Conservation (phyloP, 2,113 vertebrate species). For the Engraulis encrasicolus region DNA sequence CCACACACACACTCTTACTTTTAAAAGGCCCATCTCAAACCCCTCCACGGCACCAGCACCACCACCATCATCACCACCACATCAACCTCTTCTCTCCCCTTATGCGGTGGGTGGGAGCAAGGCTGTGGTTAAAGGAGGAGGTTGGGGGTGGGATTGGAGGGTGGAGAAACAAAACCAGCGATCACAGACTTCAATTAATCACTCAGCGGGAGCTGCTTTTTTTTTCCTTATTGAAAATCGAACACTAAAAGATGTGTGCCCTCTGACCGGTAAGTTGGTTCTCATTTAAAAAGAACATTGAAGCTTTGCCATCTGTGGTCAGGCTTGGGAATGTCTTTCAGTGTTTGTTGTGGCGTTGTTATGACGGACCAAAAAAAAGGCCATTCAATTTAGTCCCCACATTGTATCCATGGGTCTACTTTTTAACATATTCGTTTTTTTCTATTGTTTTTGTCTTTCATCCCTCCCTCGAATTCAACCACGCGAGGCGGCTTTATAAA, state of each 20-base stretch:
- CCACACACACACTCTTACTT: too few species aligned
- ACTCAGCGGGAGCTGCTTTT: too few species aligned
- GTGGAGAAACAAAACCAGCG: constrained; percentile 51
- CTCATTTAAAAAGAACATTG: constrained; percentile 51
- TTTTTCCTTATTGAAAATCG: constrained; percentile 65
- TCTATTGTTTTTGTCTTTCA: too few species aligned
- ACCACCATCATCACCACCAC: constrained; percentile 12
- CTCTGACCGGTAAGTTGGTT: constrained; percentile 54
- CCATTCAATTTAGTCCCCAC: constrained; percentile 53
- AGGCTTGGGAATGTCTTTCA: constrained; percentile 33
- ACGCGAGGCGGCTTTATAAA: constrained; percentile 27
- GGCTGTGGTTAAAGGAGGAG: neutral
- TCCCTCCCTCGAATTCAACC: too few species aligned
- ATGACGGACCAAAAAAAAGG: constrained; percentile 45
- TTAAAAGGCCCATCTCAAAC: too few species aligned
- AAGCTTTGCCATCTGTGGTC: constrained; percentile 59
- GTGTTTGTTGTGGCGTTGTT: constrained; percentile 22
- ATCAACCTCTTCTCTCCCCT: constrained; percentile 36
- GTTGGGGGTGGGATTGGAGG: constrained; percentile 26
- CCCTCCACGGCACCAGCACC: constrained; percentile 25
- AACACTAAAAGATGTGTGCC: constrained; percentile 54
- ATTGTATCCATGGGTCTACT: constrained; percentile 44
- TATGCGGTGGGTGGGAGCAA: neutral
- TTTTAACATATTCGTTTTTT: constrained; percentile 45
- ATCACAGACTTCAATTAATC: constrained; percentile 68